These are phyloP conservation scores for Parasteatoda tepidariorum DNA, from an alignment of 1,140 invertebrate genomes.

Conservation along the genomic window DNA sequence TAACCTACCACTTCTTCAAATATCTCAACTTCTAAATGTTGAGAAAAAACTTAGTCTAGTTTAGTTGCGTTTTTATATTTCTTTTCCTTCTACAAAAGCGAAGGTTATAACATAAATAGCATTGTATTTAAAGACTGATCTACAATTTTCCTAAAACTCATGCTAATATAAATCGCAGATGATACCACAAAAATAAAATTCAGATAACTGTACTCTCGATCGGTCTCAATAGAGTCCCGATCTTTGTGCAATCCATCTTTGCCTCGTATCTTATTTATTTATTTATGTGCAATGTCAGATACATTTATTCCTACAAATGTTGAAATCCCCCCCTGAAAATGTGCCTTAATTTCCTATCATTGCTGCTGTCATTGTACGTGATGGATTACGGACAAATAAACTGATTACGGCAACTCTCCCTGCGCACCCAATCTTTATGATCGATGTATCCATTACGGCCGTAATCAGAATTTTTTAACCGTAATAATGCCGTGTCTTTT, in stretches of 20 bases:
- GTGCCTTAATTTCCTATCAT: conserved; percentile 43
- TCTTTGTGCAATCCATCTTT: background rate
- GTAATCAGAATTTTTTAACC: conserved; percentile 16
- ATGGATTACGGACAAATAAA: conserved; percentile 36
- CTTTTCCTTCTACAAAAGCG: no score
- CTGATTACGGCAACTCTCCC: conserved; percentile 18
- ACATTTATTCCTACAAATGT: background rate
- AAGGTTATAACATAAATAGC: no score
- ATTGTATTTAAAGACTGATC: no score
- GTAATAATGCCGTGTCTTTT: background rate
- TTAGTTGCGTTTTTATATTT: no score
- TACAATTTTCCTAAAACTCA: no score
- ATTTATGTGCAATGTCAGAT: background rate
- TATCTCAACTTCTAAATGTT: no score
- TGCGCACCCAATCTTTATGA: background rate
- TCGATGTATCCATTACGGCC: conserved; percentile 27
- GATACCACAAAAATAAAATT: no score
- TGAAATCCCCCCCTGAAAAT: background rate
- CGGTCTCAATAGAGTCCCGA: no score
- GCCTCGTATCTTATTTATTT: background rate
- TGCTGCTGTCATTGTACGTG: conserved; percentile 31
- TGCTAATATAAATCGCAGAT: no score
- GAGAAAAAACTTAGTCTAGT: no score
- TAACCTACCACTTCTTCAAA: no score
- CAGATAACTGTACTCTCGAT: no score